Percentiles rank a stretch among this genome's conserved stretches.
Evolutionary conservation across 2,113 vertebrate species (phyloP).

Genomic region (Marmota flaviventris): DNA sequence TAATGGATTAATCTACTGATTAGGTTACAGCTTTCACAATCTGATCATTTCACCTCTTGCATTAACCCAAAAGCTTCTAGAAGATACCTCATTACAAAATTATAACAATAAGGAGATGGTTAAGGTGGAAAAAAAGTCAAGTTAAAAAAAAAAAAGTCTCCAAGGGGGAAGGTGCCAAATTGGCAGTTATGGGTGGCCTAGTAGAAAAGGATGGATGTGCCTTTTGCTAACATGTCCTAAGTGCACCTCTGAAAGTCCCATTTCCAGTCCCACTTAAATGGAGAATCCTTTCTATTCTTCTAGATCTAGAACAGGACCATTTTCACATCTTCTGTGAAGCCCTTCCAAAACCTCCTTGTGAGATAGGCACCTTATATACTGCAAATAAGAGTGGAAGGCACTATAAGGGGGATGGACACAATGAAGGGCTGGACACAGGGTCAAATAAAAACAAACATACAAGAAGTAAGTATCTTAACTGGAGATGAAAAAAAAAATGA

Average conservation of each 20-base stretch:
- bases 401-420: accelerated
- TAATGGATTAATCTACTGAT: too few species aligned
- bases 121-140: neutral
- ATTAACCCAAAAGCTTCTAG: too few species aligned
- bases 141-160: neutral
- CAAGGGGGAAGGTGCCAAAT: neutral
- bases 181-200: neutral
- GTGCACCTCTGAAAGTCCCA: neutral
- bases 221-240: neutral
- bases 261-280: neutral
- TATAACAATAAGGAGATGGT: neutral
- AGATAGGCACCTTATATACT: neutral
- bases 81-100: too few species aligned
- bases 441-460: neutral
- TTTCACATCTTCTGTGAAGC: neutral
- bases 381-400: neutral
- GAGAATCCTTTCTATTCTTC: neutral
- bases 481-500: neutral
- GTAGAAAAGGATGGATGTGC: neutral
- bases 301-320: neutral
- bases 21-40: too few species aligned
- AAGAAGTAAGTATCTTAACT: neutral
- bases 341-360: neutral
- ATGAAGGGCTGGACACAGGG: neutral
- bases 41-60: too few species aligned